Evolutionary conservation across 2,888 invertebrate genomes (phyloP).

Genomic region (Clusia tigrina): DNA sequence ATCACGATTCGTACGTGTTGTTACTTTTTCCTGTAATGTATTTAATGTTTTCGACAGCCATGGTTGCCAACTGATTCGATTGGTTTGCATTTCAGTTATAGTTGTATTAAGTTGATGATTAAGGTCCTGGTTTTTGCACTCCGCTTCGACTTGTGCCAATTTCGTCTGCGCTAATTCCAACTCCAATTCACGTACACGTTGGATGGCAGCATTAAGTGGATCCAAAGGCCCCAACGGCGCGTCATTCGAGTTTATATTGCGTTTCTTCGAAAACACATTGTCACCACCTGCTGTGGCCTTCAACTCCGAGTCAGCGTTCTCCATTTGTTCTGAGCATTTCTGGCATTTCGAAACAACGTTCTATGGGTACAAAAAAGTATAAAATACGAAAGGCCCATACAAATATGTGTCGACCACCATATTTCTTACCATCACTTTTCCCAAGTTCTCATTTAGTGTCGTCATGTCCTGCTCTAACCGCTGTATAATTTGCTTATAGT

Average conservation of each 20-base stretch:
- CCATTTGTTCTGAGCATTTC: constrained; percentile 48
- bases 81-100: constrained; percentile 75
- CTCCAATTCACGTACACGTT: constrained; percentile 86
- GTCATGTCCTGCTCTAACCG: constrained; percentile 84
- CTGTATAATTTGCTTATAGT: constrained; percentile 92
- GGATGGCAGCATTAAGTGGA: constrained; percentile 58
- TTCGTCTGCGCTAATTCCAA: constrained; percentile 96
- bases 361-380: constrained; percentile 53
- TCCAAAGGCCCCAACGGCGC: constrained; percentile 60
- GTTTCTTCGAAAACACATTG: constrained; percentile 12
- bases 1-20: constrained; percentile 50
- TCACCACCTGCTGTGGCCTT: constrained; percentile 14
- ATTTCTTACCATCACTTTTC: constrained; percentile 70
- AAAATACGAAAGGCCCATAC: background rate
- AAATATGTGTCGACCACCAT: background rate
- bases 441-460: constrained; percentile 68
- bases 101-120: constrained; percentile 89
- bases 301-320: constrained; percentile 38
- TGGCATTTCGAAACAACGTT: constrained; percentile 68
- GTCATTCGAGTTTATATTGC: constrained; percentile 47
- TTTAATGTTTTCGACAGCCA: constrained; percentile 93
- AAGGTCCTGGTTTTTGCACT: constrained; percentile 94
- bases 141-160: constrained; percentile 94
- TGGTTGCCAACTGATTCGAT: constrained; percentile 75
- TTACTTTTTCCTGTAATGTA: constrained; percentile 63